A percentile compares a stretch with the other conserved stretches of the same genome.
Evolutionary conservation across 1,140 invertebrate genomes (phyloP).

Genomic region (Paraescarpia echinospica): DNA sequence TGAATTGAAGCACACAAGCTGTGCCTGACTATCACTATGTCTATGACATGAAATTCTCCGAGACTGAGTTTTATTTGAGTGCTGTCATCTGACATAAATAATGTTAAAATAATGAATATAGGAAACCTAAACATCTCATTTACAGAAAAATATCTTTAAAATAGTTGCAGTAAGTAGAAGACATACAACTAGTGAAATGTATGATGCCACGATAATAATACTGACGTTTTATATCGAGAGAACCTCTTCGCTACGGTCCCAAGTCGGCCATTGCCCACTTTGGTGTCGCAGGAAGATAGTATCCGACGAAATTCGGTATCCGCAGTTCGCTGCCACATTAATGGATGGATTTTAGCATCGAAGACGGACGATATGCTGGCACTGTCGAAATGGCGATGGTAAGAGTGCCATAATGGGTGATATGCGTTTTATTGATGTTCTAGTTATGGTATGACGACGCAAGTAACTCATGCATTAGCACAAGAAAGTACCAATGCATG

Average conservation of each 20-base stretch:
- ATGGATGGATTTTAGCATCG: background rate
- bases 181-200: background rate
- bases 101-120: background rate
- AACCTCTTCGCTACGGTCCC: background rate
- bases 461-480: background rate
- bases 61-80: no score
- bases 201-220: background rate
- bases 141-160: background rate
- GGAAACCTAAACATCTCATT: background rate
- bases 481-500: background rate
- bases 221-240: background rate
- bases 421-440: background rate
- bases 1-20: no score
- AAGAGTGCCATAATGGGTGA: background rate
- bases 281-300: background rate
- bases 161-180: background rate
- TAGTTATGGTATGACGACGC: background rate
- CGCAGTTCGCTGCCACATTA: background rate
- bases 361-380: background rate
- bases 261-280: background rate
- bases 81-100: background rate
- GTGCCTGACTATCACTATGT: no score
- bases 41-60: no score
- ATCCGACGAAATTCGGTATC: background rate
- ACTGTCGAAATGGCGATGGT: background rate